These are phyloP conservation scores for Philotrypesis tridentata DNA, from an alignment of 1,140 invertebrate genomes.

Conservation along the genomic window DNA sequence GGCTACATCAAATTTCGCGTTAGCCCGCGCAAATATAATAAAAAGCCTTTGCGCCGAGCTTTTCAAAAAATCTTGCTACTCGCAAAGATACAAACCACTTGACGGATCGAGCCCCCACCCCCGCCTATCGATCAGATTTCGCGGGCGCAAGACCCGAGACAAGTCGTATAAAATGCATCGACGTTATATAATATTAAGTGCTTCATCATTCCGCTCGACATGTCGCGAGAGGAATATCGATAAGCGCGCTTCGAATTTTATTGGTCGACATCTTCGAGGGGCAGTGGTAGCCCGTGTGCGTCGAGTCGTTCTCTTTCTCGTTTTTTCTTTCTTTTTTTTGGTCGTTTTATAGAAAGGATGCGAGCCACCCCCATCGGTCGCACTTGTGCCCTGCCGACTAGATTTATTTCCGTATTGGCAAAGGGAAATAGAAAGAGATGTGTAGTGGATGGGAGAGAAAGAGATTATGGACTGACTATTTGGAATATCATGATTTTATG, in stretches of 20 bases:
- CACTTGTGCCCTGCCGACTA: not conserved
- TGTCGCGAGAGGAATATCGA: conserved; percentile 32
- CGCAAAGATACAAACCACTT: not conserved
- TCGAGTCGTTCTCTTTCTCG: not conserved
- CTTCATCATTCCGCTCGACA: conserved; percentile 57
- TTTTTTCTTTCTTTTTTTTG: no score
- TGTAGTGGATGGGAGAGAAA: no score
- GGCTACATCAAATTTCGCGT: not conserved
- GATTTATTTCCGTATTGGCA: no score
- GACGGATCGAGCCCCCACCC: not conserved
- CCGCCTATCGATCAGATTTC: conserved; percentile 23
- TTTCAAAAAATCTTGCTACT: not conserved
- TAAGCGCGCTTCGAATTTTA: conserved; percentile 34
- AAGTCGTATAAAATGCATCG: conserved; percentile 43
- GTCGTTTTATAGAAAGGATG: not conserved
- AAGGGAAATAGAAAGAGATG: no score
- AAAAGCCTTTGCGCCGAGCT: not conserved
- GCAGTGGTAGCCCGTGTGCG: not conserved
- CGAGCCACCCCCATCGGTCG: not conserved
- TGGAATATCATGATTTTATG: not conserved
- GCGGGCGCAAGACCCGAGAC: not conserved
- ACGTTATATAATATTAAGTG: conserved; percentile 57
- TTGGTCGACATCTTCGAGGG: not conserved
- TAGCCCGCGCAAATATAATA: not conserved
- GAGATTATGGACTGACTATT: not conserved